Conservation (phyloP, 2,113 vertebrate genomes). For the Campylomormyrus tamandua region DNA sequence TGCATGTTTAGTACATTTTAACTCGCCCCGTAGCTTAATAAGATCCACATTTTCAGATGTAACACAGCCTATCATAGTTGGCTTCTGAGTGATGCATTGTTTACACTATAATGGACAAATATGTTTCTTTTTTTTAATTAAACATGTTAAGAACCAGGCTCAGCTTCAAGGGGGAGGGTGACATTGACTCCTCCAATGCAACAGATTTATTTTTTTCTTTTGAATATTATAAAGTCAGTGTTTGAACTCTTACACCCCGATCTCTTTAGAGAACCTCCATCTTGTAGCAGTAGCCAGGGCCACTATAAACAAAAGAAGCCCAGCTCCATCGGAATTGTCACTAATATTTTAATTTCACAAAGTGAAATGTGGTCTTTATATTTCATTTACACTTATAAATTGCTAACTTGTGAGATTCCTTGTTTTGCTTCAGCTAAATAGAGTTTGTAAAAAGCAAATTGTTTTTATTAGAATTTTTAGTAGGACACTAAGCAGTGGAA, state of each 20-base stretch:
- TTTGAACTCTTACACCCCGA: not conserved
- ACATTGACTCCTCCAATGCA: not conserved
- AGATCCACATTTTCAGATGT: not conserved
- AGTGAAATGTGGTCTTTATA: not conserved
- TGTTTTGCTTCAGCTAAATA: not conserved
- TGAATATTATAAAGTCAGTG: not conserved
- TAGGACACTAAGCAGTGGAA: not conserved
- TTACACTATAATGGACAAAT: not conserved
- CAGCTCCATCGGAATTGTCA: not conserved
- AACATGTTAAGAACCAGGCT: not conserved
- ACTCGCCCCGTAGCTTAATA: not conserved
- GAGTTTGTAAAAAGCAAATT: not conserved
- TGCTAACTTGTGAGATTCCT: not conserved
- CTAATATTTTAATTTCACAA: not conserved
- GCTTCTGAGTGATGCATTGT: not conserved
- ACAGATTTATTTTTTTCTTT: not conserved
- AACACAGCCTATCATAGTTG: not conserved
- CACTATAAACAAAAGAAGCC: not conserved
- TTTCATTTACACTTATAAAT: not conserved
- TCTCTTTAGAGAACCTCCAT: not conserved
- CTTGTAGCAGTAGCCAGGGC: not conserved
- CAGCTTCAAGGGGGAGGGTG: not conserved
- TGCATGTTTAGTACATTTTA: not conserved
- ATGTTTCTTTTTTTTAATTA: not conserved
- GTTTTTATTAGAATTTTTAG: not conserved